Conservation (phyloP, 2,888 invertebrate genomes). For the Eristalinus aeneus region DNA sequence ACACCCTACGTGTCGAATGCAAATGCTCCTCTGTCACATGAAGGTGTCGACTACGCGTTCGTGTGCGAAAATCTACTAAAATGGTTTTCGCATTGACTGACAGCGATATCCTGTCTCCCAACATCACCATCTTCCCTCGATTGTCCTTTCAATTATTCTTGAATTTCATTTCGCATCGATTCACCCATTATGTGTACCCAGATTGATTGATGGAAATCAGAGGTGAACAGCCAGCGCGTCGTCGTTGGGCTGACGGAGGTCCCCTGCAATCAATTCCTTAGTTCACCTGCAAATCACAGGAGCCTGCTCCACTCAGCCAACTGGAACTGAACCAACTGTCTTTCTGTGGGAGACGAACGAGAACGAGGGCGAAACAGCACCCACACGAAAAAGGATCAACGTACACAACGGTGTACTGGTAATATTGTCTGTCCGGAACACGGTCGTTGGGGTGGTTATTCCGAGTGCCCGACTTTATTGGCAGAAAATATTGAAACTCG, state of each 20-base stretch:
- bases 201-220: conserved; percentile 34
- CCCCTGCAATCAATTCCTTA: conserved; percentile 29
- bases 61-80: background rate
- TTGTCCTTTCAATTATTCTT: conserved; percentile 22
- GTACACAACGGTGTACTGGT: conserved; percentile 25
- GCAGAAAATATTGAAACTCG: conserved; percentile 29
- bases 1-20: background rate
- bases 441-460: background rate
- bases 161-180: conserved; percentile 12
- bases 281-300: conserved; percentile 6
- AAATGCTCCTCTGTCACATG: background rate
- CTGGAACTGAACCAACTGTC: conserved; percentile 27
- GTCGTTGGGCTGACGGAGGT: conserved; percentile 1
- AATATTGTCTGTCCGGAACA: conserved; percentile 17
- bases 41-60: background rate
- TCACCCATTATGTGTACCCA: background rate
- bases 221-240: conserved; percentile 12
- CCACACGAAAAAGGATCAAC: background rate
- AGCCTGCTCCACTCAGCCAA: background rate
- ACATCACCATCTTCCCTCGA: background rate
- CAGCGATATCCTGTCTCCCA: background rate
- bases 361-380: too few species aligned
- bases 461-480: conserved; percentile 9
- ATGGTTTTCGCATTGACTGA: background rate
- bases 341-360: background rate